These are phyloP conservation scores for Phenacoccus solenopsis DNA, from an alignment of 1,140 invertebrate species.

Conservation along the genomic window DNA sequence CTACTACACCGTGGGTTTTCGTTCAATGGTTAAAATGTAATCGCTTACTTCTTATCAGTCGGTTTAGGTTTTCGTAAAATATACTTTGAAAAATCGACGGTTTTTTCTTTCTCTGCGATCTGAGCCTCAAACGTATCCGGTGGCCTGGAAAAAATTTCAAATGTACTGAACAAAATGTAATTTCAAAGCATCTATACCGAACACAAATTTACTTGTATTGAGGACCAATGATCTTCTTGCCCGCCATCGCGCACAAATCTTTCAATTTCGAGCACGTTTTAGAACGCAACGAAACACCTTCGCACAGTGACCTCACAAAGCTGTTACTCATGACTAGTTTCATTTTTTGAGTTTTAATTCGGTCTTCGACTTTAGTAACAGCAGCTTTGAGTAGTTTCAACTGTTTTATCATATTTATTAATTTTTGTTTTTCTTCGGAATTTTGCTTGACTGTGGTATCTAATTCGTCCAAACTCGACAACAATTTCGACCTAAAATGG, in stretches of 20 bases:
- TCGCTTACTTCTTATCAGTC: background rate
- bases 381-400: background rate
- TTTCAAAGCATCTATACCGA: background rate
- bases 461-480: background rate
- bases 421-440: background rate
- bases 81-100: conserved; percentile 5
- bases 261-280: background rate
- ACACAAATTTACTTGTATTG: background rate
- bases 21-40: background rate
- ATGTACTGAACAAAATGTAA: background rate
- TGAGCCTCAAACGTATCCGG: background rate
- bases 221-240: background rate
- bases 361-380: background rate
- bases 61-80: background rate
- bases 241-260: background rate
- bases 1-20: too few species aligned
- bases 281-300: background rate
- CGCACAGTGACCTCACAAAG: background rate
- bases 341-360: background rate
- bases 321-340: background rate
- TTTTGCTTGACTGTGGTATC: background rate
- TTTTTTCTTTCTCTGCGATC: background rate
- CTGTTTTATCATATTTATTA: background rate
- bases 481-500: background rate
- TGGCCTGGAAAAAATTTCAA: conserved; percentile 1